A percentile compares a stretch with the other conserved stretches of the same genome.
phyloP scores from a whole-genome alignment of 2,797 vertebrate species.

The Huso huso region DNA sequence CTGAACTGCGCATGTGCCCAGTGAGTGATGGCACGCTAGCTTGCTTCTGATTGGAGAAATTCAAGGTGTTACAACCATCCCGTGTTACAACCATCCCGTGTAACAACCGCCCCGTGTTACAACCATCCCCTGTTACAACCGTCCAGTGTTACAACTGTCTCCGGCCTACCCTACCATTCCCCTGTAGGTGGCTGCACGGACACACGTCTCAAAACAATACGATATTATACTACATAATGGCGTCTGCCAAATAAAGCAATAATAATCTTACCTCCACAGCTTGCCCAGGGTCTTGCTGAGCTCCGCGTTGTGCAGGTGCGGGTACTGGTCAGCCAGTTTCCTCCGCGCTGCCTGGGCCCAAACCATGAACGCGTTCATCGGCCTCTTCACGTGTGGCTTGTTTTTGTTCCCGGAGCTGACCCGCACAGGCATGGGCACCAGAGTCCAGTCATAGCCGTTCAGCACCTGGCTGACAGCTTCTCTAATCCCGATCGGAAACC shows the following conservation, averaged over 20 bases:
- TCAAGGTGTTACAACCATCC: too few relatives aligned
- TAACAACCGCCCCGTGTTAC: too few relatives aligned
- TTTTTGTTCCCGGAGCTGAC: conserved; percentile 86
- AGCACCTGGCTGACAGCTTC: conserved; percentile 96
- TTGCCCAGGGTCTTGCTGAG: conserved; percentile 98
- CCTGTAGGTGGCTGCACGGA: not conserved
- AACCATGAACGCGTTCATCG: conserved; percentile 91
- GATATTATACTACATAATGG: too few relatives aligned
- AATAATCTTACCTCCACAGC: conserved; percentile 85
- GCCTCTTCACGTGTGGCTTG: conserved; percentile 88
- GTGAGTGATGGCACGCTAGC: not conserved
- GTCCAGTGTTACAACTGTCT: too few relatives aligned
- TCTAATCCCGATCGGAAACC: conserved; percentile 87
- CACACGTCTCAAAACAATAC: too few relatives aligned
- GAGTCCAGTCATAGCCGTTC: conserved; percentile 96
- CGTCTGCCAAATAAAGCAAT: too few relatives aligned
- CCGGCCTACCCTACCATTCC: too few relatives aligned
- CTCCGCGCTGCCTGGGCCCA: conserved; percentile 94
- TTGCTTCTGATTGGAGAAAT: too few relatives aligned
- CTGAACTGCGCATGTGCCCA: too few relatives aligned
- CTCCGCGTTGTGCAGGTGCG: conserved; percentile 94
- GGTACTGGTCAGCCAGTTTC: conserved; percentile 92
- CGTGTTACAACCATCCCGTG: too few relatives aligned
- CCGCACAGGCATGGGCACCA: conserved; percentile 94
- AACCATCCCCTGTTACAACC: too few relatives aligned